phyloP scores from a whole-genome alignment of 2,888 invertebrate genomes.

The Andrena bucephala region DNA sequence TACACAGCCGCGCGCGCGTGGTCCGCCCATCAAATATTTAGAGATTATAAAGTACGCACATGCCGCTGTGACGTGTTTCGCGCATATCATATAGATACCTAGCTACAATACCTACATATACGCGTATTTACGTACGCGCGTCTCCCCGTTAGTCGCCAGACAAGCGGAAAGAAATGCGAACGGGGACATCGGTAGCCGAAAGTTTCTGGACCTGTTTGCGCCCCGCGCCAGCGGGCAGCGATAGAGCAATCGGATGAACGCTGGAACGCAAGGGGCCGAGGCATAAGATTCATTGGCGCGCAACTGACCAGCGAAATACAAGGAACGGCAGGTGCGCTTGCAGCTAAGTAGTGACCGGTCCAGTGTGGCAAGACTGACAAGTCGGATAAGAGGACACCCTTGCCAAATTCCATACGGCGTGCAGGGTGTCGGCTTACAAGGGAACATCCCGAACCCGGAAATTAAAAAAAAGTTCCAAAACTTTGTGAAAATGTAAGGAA shows the following conservation, averaged over 20 bases:
- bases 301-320: constrained; percentile 9
- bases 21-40: constrained; percentile 79
- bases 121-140: neutral
- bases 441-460: too few relatives aligned
- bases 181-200: too few relatives aligned
- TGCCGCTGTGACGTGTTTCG: constrained; percentile 15
- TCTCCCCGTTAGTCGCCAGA: neutral
- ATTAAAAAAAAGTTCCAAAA: too few relatives aligned
- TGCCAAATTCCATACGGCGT: constrained; percentile 27
- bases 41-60: constrained; percentile 76
- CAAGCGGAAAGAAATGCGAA: neutral
- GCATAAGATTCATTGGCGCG: constrained; percentile 73
- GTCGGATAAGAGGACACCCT: constrained; percentile 66
- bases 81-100: constrained; percentile 19
- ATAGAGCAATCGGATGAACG: constrained; percentile 47
- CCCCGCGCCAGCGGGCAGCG: neutral
- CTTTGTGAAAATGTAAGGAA: too few relatives aligned
- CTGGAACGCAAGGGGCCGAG: constrained; percentile 35
- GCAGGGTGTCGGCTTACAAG: too few relatives aligned
- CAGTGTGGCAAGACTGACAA: constrained; percentile 69
- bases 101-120: neutral
- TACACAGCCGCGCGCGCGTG: constrained; percentile 63
- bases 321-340: constrained; percentile 53
- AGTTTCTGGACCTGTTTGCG: too few relatives aligned
- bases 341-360: constrained; percentile 16